These are phyloP conservation scores for Cepaea hortensis DNA, from an alignment of 2,888 invertebrate genomes.

Conservation along the genomic window DNA sequence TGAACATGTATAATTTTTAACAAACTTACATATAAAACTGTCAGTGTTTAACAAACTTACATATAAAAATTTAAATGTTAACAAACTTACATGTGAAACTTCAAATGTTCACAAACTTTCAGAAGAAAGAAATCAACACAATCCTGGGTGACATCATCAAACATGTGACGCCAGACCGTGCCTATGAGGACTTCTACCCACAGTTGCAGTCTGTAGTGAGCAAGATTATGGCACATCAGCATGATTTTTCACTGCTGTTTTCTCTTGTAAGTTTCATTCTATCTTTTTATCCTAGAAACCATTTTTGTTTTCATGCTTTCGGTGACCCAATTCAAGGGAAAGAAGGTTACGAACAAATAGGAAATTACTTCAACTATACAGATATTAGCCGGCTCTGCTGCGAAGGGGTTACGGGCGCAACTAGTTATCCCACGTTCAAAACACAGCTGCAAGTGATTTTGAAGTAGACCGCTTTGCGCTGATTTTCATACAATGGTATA, in stretches of 20 bases:
- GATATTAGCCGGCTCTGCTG: too few species aligned
- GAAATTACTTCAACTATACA: too few species aligned
- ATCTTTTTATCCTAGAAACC: not conserved
- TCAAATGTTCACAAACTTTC: constrained; percentile 51
- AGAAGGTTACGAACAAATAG: too few species aligned
- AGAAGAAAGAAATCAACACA: constrained; percentile 89
- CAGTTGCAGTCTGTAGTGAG: constrained; percentile 82
- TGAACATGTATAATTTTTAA: not conserved
- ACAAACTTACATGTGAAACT: too few species aligned
- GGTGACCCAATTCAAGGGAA: too few species aligned
- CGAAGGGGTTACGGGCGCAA: too few species aligned
- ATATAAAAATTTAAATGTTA: not conserved
- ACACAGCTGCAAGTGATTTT: too few species aligned
- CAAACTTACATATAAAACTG: too few species aligned
- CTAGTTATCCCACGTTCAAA: too few species aligned
- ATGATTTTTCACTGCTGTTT: constrained; percentile 87
- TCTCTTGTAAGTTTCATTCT: constrained; percentile 82
- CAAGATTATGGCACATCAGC: constrained; percentile 83
- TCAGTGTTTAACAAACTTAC: not conserved
- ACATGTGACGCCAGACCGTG: constrained; percentile 86
- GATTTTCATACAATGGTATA: too few species aligned
- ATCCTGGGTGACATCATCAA: constrained; percentile 90
- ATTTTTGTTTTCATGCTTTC: not conserved
- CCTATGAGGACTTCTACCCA: constrained; percentile 87
- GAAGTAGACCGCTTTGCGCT: too few species aligned